A percentile compares a stretch with the other conserved stretches of the same genome.
phyloP scores from a whole-genome alignment of 2,113 vertebrate species.

The Sorex fumeus region DNA sequence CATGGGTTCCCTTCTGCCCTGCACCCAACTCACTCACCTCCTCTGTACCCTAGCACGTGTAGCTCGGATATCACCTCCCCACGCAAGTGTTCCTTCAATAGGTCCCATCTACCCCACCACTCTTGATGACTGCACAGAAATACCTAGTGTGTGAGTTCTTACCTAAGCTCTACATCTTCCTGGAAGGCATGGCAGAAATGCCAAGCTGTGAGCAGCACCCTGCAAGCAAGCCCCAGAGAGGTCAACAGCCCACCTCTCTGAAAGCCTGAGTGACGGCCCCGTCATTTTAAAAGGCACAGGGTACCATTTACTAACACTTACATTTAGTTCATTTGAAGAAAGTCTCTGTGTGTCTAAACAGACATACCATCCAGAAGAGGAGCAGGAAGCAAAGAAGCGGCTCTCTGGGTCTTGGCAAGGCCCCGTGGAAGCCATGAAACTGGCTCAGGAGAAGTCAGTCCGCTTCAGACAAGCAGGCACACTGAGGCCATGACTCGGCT shows the following conservation, averaged over 20 bases:
- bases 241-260: too few species aligned
- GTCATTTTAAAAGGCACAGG: too few species aligned
- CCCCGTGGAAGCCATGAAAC: background rate
- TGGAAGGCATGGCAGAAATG: too few species aligned
- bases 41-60: too few species aligned
- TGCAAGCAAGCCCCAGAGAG: too few species aligned
- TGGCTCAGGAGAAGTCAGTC: background rate
- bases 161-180: too few species aligned
- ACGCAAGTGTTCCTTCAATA: background rate
- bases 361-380: background rate
- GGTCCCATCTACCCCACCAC: accelerated
- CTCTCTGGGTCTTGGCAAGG: background rate
- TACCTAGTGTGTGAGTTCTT: accelerated
- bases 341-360: too few species aligned
- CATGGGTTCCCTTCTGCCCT: background rate
- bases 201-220: too few species aligned
- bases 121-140: background rate
- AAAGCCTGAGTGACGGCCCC: too few species aligned
- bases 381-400: background rate
- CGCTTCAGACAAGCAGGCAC: background rate
- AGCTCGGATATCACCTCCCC: background rate
- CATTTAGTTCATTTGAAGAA: too few species aligned
- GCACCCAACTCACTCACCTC: accelerated
- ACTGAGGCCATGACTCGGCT: accelerated
- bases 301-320: too few species aligned